A percentile compares a stretch with the other conserved stretches of the same genome.
Evolutionary conservation across 2,888 invertebrate species (phyloP).

Genomic region (Dorcus parallelipipedus): DNA sequence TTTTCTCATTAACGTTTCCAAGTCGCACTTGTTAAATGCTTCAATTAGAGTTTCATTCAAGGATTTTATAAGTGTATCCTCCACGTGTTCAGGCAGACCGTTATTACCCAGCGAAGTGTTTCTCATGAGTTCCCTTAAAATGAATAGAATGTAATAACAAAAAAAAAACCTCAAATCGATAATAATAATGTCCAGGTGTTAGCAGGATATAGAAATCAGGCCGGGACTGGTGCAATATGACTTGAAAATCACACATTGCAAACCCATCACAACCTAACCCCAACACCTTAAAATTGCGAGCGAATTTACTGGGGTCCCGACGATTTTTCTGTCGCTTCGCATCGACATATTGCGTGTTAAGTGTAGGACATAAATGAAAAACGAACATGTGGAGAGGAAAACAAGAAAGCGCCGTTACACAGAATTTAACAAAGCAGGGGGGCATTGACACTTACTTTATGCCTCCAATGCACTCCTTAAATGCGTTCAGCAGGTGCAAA

Average conservation of each 20-base stretch:
- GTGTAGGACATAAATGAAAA: slow-evolving; percentile 12
- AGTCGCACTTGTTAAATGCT: too few species aligned
- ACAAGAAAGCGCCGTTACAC: slow-evolving; percentile 24
- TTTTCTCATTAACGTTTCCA: slow-evolving; percentile 5
- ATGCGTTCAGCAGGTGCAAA: slow-evolving; percentile 22
- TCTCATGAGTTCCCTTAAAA: too few species aligned
- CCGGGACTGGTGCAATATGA: slow-evolving; percentile 55
- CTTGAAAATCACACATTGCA: slow-evolving; percentile 46
- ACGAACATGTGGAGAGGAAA: slow-evolving; percentile 1
- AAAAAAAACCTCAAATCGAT: too few species aligned
- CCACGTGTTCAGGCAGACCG: too few species aligned
- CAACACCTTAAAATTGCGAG: slow-evolving; percentile 5
- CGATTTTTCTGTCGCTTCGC: slow-evolving; percentile 10
- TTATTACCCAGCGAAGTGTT: too few species aligned
- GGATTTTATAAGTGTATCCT: too few species aligned
- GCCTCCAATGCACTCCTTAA: slow-evolving; percentile 32
- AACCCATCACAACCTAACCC: slow-evolving; percentile 46
- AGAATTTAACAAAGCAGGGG: slow-evolving; percentile 39
- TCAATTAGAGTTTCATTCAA: too few species aligned
- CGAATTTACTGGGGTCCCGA: not conserved
- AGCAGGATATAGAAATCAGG: slow-evolving; percentile 40
- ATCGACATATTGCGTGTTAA: not conserved
- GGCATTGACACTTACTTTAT: slow-evolving; percentile 42
- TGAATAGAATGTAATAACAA: too few species aligned
- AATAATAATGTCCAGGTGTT: too few species aligned